Evolutionary conservation across 2,888 invertebrate species (phyloP), one percentile per base, ranked within the genome.

Genomic region (Torymus auratus): DNA sequence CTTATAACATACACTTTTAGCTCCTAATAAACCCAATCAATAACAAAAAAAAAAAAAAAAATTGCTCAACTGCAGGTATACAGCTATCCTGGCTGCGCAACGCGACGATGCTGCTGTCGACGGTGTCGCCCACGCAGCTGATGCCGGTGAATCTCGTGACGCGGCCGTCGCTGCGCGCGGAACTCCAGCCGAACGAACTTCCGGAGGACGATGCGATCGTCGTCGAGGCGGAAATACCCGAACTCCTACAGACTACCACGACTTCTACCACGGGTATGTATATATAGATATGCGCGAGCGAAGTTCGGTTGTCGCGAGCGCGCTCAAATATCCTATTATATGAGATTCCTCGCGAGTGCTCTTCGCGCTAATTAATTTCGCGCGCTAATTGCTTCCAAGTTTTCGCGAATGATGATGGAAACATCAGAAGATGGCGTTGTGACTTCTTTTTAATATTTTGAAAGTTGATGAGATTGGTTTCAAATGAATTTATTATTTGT

Each of bases 31-130:
- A 50, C 1, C 7, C 3, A 28, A 28, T 1, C 28, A 28, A 28
- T 28, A 28, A 28, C n/a, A 28, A 2, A 2, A 28, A 28, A 28
- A 28, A 28, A 28, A 5, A 28, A 28, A 28, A 28, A 2, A 28
- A 0, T 28, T 0, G 5, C 28, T 28, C 7, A 1, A 28, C 7
- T 23, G 10, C 53, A 90, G 91, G 89, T 1, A 88, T 88, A 5
- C 87, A 89, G 67, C 79, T 90, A 64, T 88, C 88, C 2, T 91
- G 91, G 91, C 56, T 90, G 82, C 89, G 89, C 68, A 90, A 90
- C 75, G 88, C 86, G 4, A 88, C 89, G 61, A 84, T 86, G 77
- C 80, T 88, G 10, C 65, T 88, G 53, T 88, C 89, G 17, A 87
- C 88, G 0, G 76, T 83, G 3, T 65, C 85, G 15, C 83, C 88